Conservation (phyloP, 2,797 vertebrate genomes). For the Karalla daura region DNA sequence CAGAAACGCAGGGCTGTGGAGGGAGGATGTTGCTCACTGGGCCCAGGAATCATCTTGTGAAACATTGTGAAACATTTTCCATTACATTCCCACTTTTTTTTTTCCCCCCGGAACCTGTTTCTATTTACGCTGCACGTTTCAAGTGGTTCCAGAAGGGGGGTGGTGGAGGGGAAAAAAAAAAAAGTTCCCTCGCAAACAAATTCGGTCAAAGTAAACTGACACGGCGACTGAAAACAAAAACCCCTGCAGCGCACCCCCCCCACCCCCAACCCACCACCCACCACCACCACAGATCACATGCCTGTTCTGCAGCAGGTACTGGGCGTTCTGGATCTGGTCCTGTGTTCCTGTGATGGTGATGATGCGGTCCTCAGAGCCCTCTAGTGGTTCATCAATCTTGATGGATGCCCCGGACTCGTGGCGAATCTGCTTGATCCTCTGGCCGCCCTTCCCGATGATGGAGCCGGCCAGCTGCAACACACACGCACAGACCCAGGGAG, state of each 20-base stretch:
- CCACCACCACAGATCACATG: conserved; percentile 84
- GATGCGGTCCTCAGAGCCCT: conserved; percentile 99
- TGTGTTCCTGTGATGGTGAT: conserved; percentile 99
- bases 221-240: neutral
- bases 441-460: conserved; percentile 98
- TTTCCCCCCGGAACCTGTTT: too few species aligned
- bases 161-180: too few species aligned
- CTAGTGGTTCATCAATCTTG: conserved; percentile 98
- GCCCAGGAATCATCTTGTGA: too few species aligned
- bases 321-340: conserved; percentile 99
- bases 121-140: too few species aligned
- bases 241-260: too few species aligned
- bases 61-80: too few species aligned
- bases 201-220: neutral
- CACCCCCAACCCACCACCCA: too few species aligned
- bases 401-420: conserved; percentile 98
- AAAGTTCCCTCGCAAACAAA: neutral
- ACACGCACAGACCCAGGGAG: neutral
- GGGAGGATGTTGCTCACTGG: too few species aligned
- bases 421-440: conserved; percentile 98
- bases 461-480: conserved; percentile 92
- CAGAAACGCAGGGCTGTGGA: too few species aligned
- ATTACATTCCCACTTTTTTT: too few species aligned
- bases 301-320: conserved; percentile 99
- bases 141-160: too few species aligned